Evolutionary conservation across 1,140 invertebrate species (phyloP), one percentile per base, ranked within the genome.

Genomic region (Drosophila elegans): DNA sequence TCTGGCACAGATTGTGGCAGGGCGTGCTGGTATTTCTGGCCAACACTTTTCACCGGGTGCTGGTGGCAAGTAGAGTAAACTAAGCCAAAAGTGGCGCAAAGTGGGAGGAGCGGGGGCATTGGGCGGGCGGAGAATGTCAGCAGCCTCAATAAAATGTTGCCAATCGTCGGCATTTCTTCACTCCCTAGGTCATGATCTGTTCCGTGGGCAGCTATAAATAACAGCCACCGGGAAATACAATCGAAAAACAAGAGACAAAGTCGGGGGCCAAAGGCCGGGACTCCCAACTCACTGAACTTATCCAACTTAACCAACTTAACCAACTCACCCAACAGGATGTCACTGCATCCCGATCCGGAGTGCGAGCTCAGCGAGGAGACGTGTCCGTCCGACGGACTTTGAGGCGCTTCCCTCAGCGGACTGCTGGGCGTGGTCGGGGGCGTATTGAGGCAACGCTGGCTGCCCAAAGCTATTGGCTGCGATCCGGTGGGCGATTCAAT

Each of bases 141-240:
- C 79, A 80, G 88, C 82, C 90, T 90, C 85, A 91, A 91, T 91
- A 90, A 91, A 91, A 91, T 90, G 82, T 80, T 69, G 80, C 75
- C 63, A 74, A 78, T 86, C 74, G 67, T 42, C 48, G 32, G 27
- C 62, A 46, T 61, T 52, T 44, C 38, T 73, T 62, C 16, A 39
- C 71, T 91, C 74, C 84, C 81, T 88, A 85, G 90, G 90, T 81
- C 84, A 90, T 91, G 90, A 91, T 91, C 84, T 82, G 68, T 78
- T 89, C 71, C 69, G 57, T 75, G 54, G 64, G 55, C 63, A 76
- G 54, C 71, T 86, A 88, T 88, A 86, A 83, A 86, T 81, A 86
- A 76, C 62, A 71, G 16, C 7, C 32, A n/a, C 38, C n/a, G 46
- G 38, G 3, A 53, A 36, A 11, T 12, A 45, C 66, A 48, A 39